These are phyloP conservation scores for Onthophagus sagittarius DNA, from an alignment of 2,888 invertebrate species.

Conservation along the genomic window DNA sequence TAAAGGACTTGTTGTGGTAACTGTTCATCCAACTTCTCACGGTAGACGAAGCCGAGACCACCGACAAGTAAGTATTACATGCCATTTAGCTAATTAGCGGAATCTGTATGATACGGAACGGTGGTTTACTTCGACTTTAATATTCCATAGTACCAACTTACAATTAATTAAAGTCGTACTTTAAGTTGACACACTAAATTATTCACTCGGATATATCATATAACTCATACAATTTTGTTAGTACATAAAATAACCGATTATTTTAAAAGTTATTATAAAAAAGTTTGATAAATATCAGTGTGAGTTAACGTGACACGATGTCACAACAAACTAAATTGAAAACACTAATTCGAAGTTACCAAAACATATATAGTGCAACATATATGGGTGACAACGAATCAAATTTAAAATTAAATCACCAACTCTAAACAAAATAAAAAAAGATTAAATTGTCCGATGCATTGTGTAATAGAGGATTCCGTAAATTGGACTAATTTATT, in stretches of 20 bases:
- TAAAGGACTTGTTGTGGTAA: neutral
- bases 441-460: no score
- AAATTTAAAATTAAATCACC: neutral
- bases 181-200: no score
- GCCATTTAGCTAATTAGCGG: slow-evolving; percentile 9
- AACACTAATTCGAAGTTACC: neutral
- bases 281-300: neutral
- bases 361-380: neutral
- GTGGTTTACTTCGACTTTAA: neutral
- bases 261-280: neutral
- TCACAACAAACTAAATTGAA: neutral
- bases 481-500: no score
- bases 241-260: no score
- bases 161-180: no score
- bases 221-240: no score
- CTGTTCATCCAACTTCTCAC: neutral
- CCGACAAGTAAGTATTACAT: slow-evolving; percentile 10
- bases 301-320: neutral
- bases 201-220: no score
- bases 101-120: neutral
- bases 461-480: no score
- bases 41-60: neutral
- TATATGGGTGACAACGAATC: neutral
- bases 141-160: no score
- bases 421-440: no score